Evolutionary conservation across 2,888 invertebrate genomes (phyloP).

Genomic region (Flexamia atlantica): DNA sequence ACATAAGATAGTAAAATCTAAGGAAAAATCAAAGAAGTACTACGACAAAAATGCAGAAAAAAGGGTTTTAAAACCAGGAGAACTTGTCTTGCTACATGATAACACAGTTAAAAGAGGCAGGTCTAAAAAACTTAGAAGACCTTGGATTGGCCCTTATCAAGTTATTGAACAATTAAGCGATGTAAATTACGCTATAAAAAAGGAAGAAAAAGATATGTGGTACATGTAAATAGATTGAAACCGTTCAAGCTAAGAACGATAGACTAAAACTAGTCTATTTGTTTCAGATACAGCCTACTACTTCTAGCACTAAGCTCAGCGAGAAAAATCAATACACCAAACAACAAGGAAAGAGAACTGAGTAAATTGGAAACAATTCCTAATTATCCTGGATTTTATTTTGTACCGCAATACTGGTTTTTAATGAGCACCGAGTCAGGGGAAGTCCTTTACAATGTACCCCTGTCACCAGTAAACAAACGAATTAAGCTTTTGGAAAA

Average conservation of each 20-base stretch:
- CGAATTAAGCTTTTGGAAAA: conserved; percentile 7
- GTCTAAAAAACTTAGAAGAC: conserved; percentile 32
- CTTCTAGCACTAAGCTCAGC: neutral
- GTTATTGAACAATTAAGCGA: neutral
- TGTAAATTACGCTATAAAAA: conserved; percentile 42
- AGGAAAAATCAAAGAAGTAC: conserved; percentile 18
- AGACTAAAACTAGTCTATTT: conserved; percentile 15
- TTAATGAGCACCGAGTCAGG: conserved; percentile 2
- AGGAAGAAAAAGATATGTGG: conserved; percentile 5
- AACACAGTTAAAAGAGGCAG: conserved; percentile 48
- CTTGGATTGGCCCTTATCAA: conserved; percentile 48
- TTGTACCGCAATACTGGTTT: conserved; percentile 39
- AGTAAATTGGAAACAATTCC: neutral
- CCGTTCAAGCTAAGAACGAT: neutral
- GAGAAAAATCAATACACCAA: neutral
- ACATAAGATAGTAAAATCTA: neutral
- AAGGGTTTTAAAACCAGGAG: conserved; percentile 5
- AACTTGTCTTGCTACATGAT: conserved; percentile 30
- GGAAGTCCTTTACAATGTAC: conserved; percentile 21
- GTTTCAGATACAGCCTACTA: neutral
- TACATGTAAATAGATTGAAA: conserved; percentile 48
- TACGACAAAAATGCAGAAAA: conserved; percentile 25
- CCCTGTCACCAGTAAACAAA: neutral
- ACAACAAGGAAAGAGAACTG: neutral
- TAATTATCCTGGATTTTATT: conserved; percentile 31